Percentiles rank a stretch among this genome's conserved stretches.
These are phyloP conservation scores for Drosophila nr. perissopoda DNA, from an alignment of 2,888 invertebrate species.

Conservation along the genomic window DNA sequence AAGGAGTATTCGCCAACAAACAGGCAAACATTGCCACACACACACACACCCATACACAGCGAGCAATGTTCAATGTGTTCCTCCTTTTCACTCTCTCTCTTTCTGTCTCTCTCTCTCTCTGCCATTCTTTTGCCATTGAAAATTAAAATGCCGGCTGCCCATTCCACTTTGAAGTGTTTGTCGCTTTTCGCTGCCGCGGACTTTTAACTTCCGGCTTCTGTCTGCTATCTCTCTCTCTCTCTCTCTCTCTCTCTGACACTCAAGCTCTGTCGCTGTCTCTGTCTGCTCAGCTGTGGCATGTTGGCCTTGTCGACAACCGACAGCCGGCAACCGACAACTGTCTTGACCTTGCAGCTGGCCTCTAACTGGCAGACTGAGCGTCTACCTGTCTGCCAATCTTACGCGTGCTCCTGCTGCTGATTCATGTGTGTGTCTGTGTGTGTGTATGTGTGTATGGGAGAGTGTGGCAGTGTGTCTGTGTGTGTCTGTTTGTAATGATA, in stretches of 20 bases:
- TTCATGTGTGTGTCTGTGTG: slow-evolving; percentile 26
- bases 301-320: slow-evolving; percentile 51
- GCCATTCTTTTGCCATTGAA: slow-evolving; percentile 20
- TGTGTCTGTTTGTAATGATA: slow-evolving; percentile 75
- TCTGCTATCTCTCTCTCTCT: neutral
- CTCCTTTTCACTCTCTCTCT: neutral
- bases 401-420: slow-evolving; percentile 46
- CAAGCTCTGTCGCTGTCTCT: neutral
- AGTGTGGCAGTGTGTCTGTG: slow-evolving; percentile 29
- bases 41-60: slow-evolving; percentile 2
- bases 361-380: slow-evolving; percentile 43
- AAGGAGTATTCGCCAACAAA: slow-evolving; percentile 36
- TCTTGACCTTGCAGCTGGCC: slow-evolving; percentile 69
- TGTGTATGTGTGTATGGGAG: slow-evolving; percentile 13
- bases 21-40: slow-evolving; percentile 31
- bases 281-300: slow-evolving; percentile 13
- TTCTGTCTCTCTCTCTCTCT: neutral
- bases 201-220: slow-evolving; percentile 75
- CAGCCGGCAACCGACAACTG: slow-evolving; percentile 34
- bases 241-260: neutral
- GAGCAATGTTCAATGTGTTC: slow-evolving; percentile 1
- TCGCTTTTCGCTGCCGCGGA: slow-evolving; percentile 48
- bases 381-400: slow-evolving; percentile 72
- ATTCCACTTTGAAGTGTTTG: slow-evolving; percentile 59
- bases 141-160: slow-evolving; percentile 65